These are phyloP conservation scores for Cheiracanthium punctorium DNA, from an alignment of 2,888 invertebrate genomes.

Conservation along the genomic window DNA sequence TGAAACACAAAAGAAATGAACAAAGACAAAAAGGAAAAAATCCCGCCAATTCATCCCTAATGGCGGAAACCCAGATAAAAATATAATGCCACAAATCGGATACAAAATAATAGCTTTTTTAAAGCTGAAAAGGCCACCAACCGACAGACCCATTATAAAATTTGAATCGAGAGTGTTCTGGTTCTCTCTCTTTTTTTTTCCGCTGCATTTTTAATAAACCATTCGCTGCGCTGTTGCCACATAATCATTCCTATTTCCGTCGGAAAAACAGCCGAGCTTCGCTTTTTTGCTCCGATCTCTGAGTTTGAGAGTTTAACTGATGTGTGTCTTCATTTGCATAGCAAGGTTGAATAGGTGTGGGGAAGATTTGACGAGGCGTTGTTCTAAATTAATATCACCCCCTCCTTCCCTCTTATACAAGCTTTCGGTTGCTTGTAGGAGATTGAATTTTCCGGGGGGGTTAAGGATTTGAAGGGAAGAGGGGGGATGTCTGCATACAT, in stretches of 20 bases:
- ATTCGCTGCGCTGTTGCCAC: conserved; percentile 6
- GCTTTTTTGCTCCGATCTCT: neutral
- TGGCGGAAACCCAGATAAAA: conserved; percentile 14
- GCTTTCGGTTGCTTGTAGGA: neutral
- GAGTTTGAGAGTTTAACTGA: conserved; percentile 10
- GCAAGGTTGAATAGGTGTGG: neutral
- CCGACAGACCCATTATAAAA: conserved; percentile 52
- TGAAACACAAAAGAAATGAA: neutral
- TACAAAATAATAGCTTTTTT: conserved; percentile 12
- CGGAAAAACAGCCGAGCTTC: conserved; percentile 3
- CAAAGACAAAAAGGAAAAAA: conserved; percentile 2
- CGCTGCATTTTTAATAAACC: conserved; percentile 55
- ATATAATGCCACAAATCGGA: conserved; percentile 1
- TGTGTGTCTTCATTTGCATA: conserved; percentile 10
- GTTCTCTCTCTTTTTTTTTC: conserved; percentile 20
- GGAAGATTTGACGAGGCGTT: neutral
- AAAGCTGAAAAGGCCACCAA: conserved; percentile 15
- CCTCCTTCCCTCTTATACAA: neutral
- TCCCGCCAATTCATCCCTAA: neutral
- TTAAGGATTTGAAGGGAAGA: too few species aligned
- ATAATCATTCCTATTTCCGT: conserved; percentile 58
- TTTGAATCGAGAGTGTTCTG: conserved; percentile 54
- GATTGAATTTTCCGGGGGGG: neutral
- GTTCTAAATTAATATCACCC: conserved; percentile 7
- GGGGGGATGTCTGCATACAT: neutral